Evolutionary conservation across 2,797 vertebrate genomes (phyloP).

Genomic region (Sebastes iracundus): DNA sequence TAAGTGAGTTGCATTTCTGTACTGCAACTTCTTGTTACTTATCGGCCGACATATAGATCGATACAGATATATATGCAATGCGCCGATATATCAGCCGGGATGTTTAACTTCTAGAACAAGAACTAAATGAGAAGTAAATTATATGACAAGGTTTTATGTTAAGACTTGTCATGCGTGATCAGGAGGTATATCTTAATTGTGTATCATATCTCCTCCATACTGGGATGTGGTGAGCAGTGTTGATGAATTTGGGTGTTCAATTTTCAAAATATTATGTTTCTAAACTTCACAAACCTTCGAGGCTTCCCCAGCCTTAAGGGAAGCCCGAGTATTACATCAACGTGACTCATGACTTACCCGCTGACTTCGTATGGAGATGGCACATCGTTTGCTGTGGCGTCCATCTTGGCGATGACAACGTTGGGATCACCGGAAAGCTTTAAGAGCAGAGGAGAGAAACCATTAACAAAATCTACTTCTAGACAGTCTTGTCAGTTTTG

Average conservation of each 20-base stretch:
- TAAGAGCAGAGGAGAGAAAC: not conserved
- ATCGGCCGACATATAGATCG: no score
- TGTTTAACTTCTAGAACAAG: no score
- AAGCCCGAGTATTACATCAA: not conserved
- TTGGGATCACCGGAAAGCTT: conserved; percentile 91
- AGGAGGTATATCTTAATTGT: no score
- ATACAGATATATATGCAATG: no score
- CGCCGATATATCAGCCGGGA: no score
- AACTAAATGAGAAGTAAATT: no score
- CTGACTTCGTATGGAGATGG: conserved; percentile 95
- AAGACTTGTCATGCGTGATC: no score
- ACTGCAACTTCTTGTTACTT: no score
- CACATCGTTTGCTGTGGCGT: conserved; percentile 98
- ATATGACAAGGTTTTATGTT: no score
- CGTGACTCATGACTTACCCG: conserved; percentile 85
- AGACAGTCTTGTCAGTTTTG: no score
- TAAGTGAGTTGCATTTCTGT: no score
- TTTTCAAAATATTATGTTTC: not conserved
- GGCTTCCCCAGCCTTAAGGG: not conserved
- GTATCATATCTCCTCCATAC: no score
- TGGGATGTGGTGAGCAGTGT: not conserved
- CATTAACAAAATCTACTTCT: not conserved
- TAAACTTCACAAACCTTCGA: not conserved
- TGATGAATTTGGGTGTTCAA: not conserved
- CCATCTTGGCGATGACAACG: conserved; percentile 97